These are phyloP conservation scores for Tetragnatha versicolor DNA, from an alignment of 1,140 invertebrate genomes.

Conservation along the genomic window DNA sequence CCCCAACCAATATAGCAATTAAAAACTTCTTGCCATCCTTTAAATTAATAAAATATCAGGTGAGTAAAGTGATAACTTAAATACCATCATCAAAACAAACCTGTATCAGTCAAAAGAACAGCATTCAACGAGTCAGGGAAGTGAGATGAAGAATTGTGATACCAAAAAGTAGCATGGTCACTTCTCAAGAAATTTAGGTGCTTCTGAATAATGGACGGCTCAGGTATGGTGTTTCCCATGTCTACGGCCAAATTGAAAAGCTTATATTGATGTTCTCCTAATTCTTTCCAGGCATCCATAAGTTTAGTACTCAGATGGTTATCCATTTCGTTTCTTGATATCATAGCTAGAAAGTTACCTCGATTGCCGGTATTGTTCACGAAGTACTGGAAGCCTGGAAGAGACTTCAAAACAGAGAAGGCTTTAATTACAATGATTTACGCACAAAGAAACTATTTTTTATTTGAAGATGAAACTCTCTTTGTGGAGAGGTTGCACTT, in stretches of 20 bases:
- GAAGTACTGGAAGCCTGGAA: slow-evolving; percentile 59
- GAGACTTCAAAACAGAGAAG: slow-evolving; percentile 41
- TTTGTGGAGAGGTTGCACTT: no score
- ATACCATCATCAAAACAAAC: slow-evolving; percentile 58
- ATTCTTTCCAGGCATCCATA: slow-evolving; percentile 57
- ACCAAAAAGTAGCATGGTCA: slow-evolving; percentile 63
- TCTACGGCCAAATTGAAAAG: slow-evolving; percentile 54
- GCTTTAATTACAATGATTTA: not conserved
- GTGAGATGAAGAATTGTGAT: slow-evolving; percentile 56
- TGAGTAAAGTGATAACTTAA: no score
- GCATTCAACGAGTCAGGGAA: slow-evolving; percentile 59
- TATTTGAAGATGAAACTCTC: no score
- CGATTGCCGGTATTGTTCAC: slow-evolving; percentile 59
- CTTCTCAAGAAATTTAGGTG: slow-evolving; percentile 61
- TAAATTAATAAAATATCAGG: no score
- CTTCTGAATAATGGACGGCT: slow-evolving; percentile 46
- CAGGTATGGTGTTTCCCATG: slow-evolving; percentile 54
- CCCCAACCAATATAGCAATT: no score
- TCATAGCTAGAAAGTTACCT: slow-evolving; percentile 64
- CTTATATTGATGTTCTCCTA: slow-evolving; percentile 57
- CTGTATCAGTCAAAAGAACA: slow-evolving; percentile 65
- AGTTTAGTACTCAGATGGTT: slow-evolving; percentile 59
- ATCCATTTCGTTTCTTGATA: slow-evolving; percentile 61
- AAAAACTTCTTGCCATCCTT: no score
- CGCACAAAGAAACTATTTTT: no score